Percentiles rank a stretch among this genome's conserved stretches.
Conservation (phyloP, 2,888 invertebrate genomes). For the Hyposoter dolosus region DNA sequence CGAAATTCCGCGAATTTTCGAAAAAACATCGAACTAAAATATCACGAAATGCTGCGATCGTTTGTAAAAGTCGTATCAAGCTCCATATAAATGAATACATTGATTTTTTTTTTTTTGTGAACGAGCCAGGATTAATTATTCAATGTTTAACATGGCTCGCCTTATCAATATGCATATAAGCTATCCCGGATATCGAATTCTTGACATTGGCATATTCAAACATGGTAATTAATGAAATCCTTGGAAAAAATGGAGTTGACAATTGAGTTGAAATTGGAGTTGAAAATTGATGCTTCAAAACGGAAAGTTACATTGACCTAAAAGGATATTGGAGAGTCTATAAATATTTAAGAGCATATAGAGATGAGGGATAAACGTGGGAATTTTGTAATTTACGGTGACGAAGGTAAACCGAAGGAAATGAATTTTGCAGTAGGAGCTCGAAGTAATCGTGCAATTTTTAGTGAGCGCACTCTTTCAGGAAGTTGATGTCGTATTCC, state of each 20-base stretch:
- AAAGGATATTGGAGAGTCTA: conserved; percentile 3
- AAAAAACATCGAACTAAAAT: not conserved
- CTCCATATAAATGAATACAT: conserved; percentile 25
- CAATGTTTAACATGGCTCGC: conserved; percentile 8
- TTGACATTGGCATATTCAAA: conserved; percentile 35
- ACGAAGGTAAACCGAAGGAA: not conserved
- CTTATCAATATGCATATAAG: not conserved
- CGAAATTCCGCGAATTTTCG: not conserved
- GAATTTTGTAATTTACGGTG: not conserved
- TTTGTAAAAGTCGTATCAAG: not conserved
- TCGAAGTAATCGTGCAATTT: conserved; percentile 26
- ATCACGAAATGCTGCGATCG: not conserved
- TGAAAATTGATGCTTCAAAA: conserved; percentile 28
- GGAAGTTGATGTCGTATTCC: conserved; percentile 6
- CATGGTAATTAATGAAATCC: conserved; percentile 34
- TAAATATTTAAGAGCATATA: not conserved
- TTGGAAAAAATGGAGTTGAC: not conserved
- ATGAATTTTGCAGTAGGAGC: conserved; percentile 26
- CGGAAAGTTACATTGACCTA: not conserved
- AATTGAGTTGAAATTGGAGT: too few relatives aligned
- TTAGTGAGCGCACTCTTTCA: not conserved
- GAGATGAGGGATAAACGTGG: not conserved
- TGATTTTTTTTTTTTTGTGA: conserved; percentile 1
- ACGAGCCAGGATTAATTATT: conserved; percentile 22
- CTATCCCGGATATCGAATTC: conserved; percentile 13